A percentile compares a stretch with the other conserved stretches of the same genome.
These are phyloP conservation scores for Cinclus mexicanus DNA, from an alignment of 2,113 vertebrate species.

Conservation along the genomic window DNA sequence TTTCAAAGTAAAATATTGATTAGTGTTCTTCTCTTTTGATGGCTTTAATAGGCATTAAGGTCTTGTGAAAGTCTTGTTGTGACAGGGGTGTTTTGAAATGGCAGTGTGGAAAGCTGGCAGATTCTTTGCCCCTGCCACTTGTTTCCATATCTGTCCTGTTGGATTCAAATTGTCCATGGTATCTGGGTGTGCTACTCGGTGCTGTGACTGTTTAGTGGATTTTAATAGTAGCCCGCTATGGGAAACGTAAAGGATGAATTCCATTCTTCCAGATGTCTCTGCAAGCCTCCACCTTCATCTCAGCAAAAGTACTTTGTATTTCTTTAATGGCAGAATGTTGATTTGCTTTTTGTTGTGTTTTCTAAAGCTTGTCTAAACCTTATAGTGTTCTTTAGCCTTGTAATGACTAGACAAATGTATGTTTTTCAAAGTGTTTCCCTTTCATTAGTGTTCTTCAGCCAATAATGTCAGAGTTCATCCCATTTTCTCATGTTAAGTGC, in stretches of 20 bases:
- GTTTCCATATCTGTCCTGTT: neutral
- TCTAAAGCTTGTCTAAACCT: neutral
- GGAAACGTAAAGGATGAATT: neutral
- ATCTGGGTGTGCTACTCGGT: neutral
- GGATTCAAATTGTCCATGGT: neutral
- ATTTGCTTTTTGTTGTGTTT: neutral
- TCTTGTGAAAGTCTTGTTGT: neutral
- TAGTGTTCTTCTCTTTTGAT: neutral
- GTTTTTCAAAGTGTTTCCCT: neutral
- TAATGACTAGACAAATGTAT: neutral
- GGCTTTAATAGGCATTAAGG: neutral
- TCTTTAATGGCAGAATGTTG: neutral
- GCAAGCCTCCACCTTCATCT: neutral
- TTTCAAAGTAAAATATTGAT: neutral
- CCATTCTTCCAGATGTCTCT: neutral
- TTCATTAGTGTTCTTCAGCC: neutral
- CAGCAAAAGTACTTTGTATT: neutral
- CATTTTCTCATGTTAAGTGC: neutral
- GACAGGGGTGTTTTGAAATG: neutral
- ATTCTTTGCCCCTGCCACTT: neutral
- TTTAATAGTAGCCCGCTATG: neutral
- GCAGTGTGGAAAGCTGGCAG: neutral
- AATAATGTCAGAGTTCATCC: neutral
- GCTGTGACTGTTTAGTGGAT: rapidly evolving
- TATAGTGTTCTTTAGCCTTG: neutral